Evolutionary conservation across 2,113 vertebrate genomes (phyloP).

Genomic region (Coryphaenoides rupestris): DNA sequence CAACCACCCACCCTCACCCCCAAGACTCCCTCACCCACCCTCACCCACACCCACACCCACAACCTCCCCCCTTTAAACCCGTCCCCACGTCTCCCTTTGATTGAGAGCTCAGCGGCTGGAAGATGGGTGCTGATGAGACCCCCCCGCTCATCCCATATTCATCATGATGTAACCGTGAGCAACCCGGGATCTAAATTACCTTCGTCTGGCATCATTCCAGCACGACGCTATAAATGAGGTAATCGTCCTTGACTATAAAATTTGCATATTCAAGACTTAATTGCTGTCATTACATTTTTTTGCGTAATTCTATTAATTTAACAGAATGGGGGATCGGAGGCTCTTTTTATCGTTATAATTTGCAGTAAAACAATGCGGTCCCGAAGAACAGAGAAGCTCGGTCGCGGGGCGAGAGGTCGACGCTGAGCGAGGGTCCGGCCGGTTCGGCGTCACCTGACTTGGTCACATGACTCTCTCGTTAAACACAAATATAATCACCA

Average conservation of each 20-base stretch:
- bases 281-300: slow-evolving; percentile 99
- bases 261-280: slow-evolving; percentile 99
- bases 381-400: slow-evolving; percentile 39
- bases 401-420: slow-evolving; percentile 38
- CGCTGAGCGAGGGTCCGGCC: slow-evolving; percentile 53
- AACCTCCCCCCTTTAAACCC: slow-evolving; percentile 19
- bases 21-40: neutral
- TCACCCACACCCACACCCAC: neutral
- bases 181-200: slow-evolving; percentile 97
- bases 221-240: slow-evolving; percentile 99
- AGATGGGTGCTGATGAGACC: slow-evolving; percentile 78
- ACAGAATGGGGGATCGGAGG: slow-evolving; percentile 94
- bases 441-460: too few relatives aligned
- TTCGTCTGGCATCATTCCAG: slow-evolving; percentile 98
- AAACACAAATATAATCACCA: slow-evolving; percentile 28
- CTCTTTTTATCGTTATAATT: slow-evolving; percentile 97
- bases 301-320: slow-evolving; percentile 99
- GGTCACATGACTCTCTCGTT: slow-evolving; percentile 27
- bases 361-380: slow-evolving; percentile 97
- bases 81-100: slow-evolving; percentile 50
- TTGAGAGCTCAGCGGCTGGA: slow-evolving; percentile 62
- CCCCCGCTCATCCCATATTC: slow-evolving; percentile 80
- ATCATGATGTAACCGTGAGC: slow-evolving; percentile 99
- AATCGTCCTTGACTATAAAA: slow-evolving; percentile 99
- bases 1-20: neutral